Base-by-base conservation (phyloP, 1,140 invertebrate genomes). In the Diuraphis noxia region DNA sequence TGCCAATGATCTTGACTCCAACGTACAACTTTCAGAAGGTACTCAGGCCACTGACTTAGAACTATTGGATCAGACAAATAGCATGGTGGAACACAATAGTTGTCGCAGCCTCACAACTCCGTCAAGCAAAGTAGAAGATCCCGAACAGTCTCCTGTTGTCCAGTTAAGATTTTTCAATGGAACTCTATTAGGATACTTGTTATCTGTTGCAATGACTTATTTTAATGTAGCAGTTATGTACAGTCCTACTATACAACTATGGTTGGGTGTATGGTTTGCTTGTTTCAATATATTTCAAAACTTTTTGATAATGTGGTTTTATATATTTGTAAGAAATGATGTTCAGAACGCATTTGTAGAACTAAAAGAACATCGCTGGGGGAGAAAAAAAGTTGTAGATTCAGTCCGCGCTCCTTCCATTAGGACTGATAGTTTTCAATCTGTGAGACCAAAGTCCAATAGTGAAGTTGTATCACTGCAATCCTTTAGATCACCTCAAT, bases 261-360 rank as follows among this genome's bases (percentile, higher is more conserved):
- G 97, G 46, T 98, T 97, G 93, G 97, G 97, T 92, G 95, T 97
- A 88, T 93, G 96, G 23, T 98, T 97, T 93, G 96, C 96, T 0
- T 93, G 96, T 19, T 96, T 96, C 43, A 95, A 96, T 1, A 95
- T 95, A 41, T 94, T 96, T 25, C 94, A 98, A 85, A 97, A 97
- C 0, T 94, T 96, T n/a, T 98, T 98, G 93, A 96, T 98, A 41
- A 93, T 98, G 23, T 95, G 97, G 82, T 98, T 98, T 93, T 98
- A 98, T 93, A 97, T 97, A 88, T 95, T 98, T 56, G 96, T 96
- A 0, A 94, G 98, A 40, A 97, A 96, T 92, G 98, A 98, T 94
- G 96, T 98, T 0, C 94, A 97, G 88, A 95, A 95, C 0, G 96
- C 96, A 36, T 97, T 97, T 97, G 92, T 92, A 94, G 85, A 96